Evolutionary conservation across 37 sponge, comb jelly and placozoan genomes (phyloP).

Genomic region (Hexactinellida sp.): DNA sequence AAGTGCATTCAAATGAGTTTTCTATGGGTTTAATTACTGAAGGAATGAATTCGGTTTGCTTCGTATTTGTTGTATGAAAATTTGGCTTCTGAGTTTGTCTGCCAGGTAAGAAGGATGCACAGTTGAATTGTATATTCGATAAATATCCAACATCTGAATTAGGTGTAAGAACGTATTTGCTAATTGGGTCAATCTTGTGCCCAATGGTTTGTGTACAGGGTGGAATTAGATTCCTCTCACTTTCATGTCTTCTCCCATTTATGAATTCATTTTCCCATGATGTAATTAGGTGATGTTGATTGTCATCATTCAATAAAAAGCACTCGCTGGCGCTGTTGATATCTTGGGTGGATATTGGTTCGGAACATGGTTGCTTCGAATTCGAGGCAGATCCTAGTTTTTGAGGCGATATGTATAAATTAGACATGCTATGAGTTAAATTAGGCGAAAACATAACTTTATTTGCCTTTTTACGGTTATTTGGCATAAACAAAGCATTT

Average conservation of each 20-base stretch:
- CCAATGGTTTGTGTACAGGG: background rate
- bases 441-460: background rate
- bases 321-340: too few relatives aligned
- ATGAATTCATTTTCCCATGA: background rate
- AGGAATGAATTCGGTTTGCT: too few relatives aligned
- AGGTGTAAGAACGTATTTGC: background rate
- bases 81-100: background rate
- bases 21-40: too few relatives aligned
- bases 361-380: too few relatives aligned
- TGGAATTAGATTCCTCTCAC: background rate
- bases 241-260: background rate
- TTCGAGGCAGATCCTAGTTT: background rate
- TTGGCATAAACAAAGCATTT: background rate
- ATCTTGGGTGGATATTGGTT: too few relatives aligned
- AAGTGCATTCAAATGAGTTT: background rate
- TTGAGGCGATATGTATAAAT: background rate
- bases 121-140: background rate
- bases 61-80: too few relatives aligned
- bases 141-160: background rate
- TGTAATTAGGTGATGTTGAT: background rate
- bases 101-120: background rate
- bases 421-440: background rate
- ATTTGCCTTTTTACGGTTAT: background rate
- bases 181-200: background rate
- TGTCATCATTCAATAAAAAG: background rate